A percentile compares a stretch with the other conserved stretches of the same genome.
These are phyloP conservation scores for Rhimphoctona megacephalus DNA, from an alignment of 2,888 invertebrate genomes.

Conservation along the genomic window DNA sequence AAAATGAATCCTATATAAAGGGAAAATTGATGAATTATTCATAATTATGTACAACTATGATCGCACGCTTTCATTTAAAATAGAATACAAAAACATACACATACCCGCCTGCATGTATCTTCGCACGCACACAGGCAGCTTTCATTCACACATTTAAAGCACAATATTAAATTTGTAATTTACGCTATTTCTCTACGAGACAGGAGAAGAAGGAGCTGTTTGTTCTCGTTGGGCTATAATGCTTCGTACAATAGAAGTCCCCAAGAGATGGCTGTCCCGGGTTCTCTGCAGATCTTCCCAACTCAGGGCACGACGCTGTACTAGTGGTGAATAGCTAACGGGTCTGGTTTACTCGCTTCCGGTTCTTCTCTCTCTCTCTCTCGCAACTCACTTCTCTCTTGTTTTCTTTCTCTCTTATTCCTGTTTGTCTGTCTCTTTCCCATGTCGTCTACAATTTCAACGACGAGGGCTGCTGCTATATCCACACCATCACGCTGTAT, in stretches of 20 bases:
- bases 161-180: conserved; percentile 31
- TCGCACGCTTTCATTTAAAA: background rate
- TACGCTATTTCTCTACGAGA: conserved; percentile 37
- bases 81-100: background rate
- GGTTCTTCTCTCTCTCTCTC: conserved; percentile 16
- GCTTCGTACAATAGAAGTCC: conserved; percentile 51
- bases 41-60: background rate
- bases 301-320: conserved; percentile 63
- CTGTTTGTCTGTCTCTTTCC: conserved; percentile 12
- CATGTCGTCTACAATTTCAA: conserved; percentile 34
- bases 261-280: conserved; percentile 38
- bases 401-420: background rate
- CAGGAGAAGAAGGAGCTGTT: conserved; percentile 55
- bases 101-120: background rate
- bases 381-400: background rate
- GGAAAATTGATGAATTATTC: background rate
- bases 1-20: background rate
- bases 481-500: conserved; percentile 19
- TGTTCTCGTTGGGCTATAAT: conserved; percentile 50
- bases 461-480: conserved; percentile 21
- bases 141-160: background rate
- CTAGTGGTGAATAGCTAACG: conserved; percentile 63
- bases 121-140: background rate
- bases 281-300: conserved; percentile 59
- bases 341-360: conserved; percentile 57